A percentile compares a stretch with the other conserved stretches of the same genome.
Conservation (phyloP, 2,113 vertebrate genomes). For the human (Homo sapiens) region DNA sequence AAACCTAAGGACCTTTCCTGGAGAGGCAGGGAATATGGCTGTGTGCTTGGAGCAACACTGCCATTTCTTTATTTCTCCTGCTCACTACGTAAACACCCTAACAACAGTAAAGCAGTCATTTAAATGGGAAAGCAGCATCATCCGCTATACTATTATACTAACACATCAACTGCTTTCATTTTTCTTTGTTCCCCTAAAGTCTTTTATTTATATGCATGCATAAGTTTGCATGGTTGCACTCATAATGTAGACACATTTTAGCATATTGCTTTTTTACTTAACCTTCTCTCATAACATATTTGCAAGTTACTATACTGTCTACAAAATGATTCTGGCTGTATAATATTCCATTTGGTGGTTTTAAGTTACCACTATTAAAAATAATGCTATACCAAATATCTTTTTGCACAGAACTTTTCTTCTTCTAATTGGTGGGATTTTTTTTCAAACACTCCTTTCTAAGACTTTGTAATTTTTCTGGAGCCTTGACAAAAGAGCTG, state of each 20-base stretch:
- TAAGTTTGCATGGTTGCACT: slow-evolving; percentile 26
- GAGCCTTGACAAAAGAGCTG: not conserved
- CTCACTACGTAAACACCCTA: not conserved
- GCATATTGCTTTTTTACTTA: not conserved
- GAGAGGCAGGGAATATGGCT: not conserved
- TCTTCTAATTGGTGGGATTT: not conserved
- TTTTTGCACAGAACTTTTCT: not conserved
- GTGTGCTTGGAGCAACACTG: not conserved
- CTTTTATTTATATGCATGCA: not conserved
- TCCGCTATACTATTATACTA: not conserved
- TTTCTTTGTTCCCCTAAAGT: not conserved
- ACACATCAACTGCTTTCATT: not conserved
- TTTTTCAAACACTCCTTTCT: not conserved
- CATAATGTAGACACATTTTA: not conserved
- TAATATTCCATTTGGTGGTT: slow-evolving; percentile 35
- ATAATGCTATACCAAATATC: not conserved
- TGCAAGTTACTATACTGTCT: not conserved
- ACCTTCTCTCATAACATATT: not conserved
- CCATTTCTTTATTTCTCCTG: slow-evolving; percentile 32
- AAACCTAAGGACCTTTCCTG: not conserved
- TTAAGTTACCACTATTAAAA: slow-evolving; percentile 9
- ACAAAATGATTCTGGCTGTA: not conserved
- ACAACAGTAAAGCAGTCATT: slow-evolving; percentile 29
- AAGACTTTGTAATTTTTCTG: slow-evolving; percentile 16
- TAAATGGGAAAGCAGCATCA: slow-evolving; percentile 27